phyloP scores from a whole-genome alignment of 1,140 invertebrate genomes.

The Solenopsis invicta region DNA sequence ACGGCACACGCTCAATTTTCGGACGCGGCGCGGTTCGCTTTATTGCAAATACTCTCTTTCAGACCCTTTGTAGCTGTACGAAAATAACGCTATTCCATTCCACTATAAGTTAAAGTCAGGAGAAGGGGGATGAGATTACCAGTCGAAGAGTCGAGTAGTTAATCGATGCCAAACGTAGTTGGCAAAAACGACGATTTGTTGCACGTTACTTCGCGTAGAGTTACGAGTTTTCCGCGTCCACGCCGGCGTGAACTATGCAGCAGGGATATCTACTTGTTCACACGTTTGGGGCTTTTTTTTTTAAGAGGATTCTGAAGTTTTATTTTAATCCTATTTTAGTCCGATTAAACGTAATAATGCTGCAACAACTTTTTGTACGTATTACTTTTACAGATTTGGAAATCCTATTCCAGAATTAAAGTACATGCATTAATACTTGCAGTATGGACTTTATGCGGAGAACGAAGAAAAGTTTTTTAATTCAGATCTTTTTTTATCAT shows the following conservation, averaged over 20 bases:
- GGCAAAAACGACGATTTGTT: constrained; percentile 44
- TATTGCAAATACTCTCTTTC: constrained; percentile 29
- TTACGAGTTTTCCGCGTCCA: constrained; percentile 10
- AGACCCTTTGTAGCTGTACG: not conserved
- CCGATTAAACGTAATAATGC: too few species aligned
- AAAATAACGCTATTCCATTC: not conserved
- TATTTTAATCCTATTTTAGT: too few species aligned
- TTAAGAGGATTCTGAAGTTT: too few species aligned
- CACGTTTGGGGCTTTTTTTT: not conserved
- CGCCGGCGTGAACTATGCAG: not conserved
- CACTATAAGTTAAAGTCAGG: not conserved
- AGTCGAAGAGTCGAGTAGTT: not conserved
- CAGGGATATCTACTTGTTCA: not conserved
- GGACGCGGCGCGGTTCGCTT: not conserved
- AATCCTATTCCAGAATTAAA: too few species aligned
- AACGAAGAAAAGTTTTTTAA: too few species aligned
- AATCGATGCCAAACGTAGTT: constrained; percentile 31
- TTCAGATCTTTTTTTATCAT: too few species aligned
- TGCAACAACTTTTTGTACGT: too few species aligned
- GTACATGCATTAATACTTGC: too few species aligned
- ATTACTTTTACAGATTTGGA: too few species aligned
- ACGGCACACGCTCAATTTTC: constrained; percentile 50
- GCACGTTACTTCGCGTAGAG: not conserved
- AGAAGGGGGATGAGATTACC: not conserved
- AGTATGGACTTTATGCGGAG: too few species aligned